Percentiles rank a stretch among this genome's conserved stretches.
Evolutionary conservation across 2,888 invertebrate species (phyloP).

Genomic region (Polyploca ridens): DNA sequence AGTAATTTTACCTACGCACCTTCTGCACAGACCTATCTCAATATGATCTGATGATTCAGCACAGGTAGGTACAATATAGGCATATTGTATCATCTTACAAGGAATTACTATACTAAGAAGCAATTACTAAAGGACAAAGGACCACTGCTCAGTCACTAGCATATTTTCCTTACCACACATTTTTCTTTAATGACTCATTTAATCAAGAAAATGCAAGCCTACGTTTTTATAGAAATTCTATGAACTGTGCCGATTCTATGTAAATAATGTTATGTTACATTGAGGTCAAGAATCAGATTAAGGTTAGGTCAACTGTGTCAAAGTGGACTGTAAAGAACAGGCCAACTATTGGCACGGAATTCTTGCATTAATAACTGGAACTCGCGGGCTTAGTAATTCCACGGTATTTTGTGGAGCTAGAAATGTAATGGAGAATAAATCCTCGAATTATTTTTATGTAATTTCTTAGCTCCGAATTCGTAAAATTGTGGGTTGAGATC

Average conservation of each 20-base stretch:
- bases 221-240: slow-evolving; percentile 11
- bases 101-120: no score
- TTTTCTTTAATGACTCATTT: neutral
- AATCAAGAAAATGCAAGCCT: neutral
- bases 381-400: neutral
- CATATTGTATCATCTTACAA: no score
- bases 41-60: no score
- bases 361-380: slow-evolving; percentile 69
- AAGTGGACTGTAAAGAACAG: slow-evolving; percentile 46
- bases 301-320: slow-evolving; percentile 51
- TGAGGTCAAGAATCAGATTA: slow-evolving; percentile 54
- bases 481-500: no score
- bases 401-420: neutral
- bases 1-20: no score
- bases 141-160: neutral
- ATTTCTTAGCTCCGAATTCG: neutral
- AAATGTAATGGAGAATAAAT: neutral
- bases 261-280: slow-evolving; percentile 22
- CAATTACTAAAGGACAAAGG: neutral
- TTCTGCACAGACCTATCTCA: no score
- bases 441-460: neutral
- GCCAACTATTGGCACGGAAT: slow-evolving; percentile 69
- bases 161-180: neutral
- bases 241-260: slow-evolving; percentile 14
- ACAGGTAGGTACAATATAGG: no score